phyloP scores from a whole-genome alignment of 2,797 vertebrate species.

The Meda fulgida region DNA sequence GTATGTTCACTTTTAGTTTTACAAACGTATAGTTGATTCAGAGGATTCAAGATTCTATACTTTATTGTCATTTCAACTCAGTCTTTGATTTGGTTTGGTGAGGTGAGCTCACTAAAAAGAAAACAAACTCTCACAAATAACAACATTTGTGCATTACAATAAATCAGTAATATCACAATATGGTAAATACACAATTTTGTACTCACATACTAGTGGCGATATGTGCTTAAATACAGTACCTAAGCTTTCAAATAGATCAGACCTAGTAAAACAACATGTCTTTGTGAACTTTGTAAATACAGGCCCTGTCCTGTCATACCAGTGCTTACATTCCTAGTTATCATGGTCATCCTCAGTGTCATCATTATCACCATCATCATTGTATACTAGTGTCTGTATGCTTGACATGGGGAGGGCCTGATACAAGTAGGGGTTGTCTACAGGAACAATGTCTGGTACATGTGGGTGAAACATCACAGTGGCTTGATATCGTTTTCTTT shows the following conservation, averaged over 20 bases:
- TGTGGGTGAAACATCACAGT: no score
- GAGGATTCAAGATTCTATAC: slow-evolving; percentile 6
- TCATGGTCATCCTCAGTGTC: no score
- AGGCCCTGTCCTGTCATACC: no score
- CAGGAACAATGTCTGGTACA: no score
- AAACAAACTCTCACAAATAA: not conserved
- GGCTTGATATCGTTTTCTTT: no score
- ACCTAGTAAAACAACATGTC: not conserved
- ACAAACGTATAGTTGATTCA: not conserved
- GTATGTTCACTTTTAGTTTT: not conserved
- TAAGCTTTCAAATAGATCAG: not conserved
- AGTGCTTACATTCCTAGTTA: no score
- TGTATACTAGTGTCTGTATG: no score
- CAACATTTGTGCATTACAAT: not conserved
- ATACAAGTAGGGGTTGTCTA: no score
- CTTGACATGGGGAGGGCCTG: no score
- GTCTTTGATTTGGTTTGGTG: not conserved
- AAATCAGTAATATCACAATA: not conserved
- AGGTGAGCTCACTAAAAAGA: not conserved
- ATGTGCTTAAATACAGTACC: not conserved
- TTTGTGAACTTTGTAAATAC: no score
- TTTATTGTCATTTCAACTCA: not conserved
- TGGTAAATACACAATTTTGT: not conserved
- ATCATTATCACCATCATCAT: no score
- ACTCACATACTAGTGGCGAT: not conserved